Evolutionary conservation across 2,888 invertebrate genomes (phyloP), one percentile per base, ranked within the genome.

Genomic region (Nomada fabriciana): DNA sequence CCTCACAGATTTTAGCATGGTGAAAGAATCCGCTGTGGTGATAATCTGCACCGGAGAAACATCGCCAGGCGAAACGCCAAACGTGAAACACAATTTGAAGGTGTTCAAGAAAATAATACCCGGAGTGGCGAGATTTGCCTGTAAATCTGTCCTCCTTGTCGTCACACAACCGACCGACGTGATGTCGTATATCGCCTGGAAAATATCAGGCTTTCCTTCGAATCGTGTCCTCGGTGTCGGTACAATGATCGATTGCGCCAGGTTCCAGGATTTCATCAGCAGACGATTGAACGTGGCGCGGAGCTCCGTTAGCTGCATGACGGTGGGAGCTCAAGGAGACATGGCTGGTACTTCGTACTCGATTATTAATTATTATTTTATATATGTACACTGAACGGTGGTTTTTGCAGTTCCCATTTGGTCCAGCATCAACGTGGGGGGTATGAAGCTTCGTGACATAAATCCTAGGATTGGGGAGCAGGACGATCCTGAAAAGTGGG

Each of bases 371-470:
- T 7, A 18, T 18, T 52, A 60, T 50, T 15, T 5, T 42, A 36
- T 36, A 36, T 7, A 7, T n/a, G 13, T 25, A 3, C 11, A 36
- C 3, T 15, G 20, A n/a, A 11, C 0, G 13, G 9, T 20, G 15
- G 20, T 20, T 20, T 55, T 61, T 23, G 18, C 89, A 95, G 95
- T 96, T 76, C 95, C 96, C n/a, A 95, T 96, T 47, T 96, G 96
- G 96, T 96, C 96, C 72, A 95, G 95, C 59, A 95, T 96, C 65
- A 95, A 95, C 87, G 94, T 96, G 2, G 96, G 95, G 43, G 96
- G 96, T 29, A 95, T 96, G 52, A 94, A 94, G 59, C 92, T 96
- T 43, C 92, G 94, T 59, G 95, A 95, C 75, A 92, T 96, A 57
- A 95, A 95, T 90, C 95, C 95, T 5, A 92, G 94, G 76, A 92